Percentiles rank a stretch among this genome's conserved stretches.
phyloP scores from a whole-genome alignment of 2,888 invertebrate genomes.

The Drosophila formosana region DNA sequence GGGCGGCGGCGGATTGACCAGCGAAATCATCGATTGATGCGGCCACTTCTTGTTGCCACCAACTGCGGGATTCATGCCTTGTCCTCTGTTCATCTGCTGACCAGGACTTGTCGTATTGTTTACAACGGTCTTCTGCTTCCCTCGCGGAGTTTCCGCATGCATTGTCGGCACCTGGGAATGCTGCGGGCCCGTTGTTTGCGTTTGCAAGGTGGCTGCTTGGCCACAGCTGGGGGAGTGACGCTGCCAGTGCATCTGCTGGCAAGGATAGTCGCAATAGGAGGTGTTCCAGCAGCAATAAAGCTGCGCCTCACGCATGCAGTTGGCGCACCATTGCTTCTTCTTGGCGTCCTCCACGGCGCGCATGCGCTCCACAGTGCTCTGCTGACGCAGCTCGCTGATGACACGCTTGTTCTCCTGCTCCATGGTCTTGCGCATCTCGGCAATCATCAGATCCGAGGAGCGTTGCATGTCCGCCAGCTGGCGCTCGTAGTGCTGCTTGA shows the following conservation, averaged over 20 bases:
- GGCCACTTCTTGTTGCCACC: constrained; percentile 61
- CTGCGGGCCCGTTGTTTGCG: constrained; percentile 12
- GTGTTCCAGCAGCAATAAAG: constrained; percentile 99
- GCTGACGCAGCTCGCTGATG: constrained; percentile 88
- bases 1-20: constrained; percentile 50
- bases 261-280: constrained; percentile 95
- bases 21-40: constrained; percentile 48
- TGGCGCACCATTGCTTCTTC: constrained; percentile 96
- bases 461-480: constrained; percentile 91
- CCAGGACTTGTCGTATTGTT: constrained; percentile 8
- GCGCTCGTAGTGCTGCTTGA: constrained; percentile 90
- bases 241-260: constrained; percentile 95
- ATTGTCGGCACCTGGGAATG: constrained; percentile 6
- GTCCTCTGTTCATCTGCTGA: constrained; percentile 38
- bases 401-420: constrained; percentile 90
- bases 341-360: constrained; percentile 91
- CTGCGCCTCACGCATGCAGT: constrained; percentile 94
- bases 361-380: constrained; percentile 89
- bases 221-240: constrained; percentile 86
- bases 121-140: constrained; percentile 30
- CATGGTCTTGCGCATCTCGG: constrained; percentile 89
- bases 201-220: constrained; percentile 42
- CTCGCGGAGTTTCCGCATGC: constrained; percentile 25
- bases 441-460: constrained; percentile 87
- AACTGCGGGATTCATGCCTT: constrained; percentile 20